Percentiles rank a stretch among this genome's conserved stretches.
Evolutionary conservation across 2,113 vertebrate species (phyloP).

Genomic region (Tachysurus fulvidraco): DNA sequence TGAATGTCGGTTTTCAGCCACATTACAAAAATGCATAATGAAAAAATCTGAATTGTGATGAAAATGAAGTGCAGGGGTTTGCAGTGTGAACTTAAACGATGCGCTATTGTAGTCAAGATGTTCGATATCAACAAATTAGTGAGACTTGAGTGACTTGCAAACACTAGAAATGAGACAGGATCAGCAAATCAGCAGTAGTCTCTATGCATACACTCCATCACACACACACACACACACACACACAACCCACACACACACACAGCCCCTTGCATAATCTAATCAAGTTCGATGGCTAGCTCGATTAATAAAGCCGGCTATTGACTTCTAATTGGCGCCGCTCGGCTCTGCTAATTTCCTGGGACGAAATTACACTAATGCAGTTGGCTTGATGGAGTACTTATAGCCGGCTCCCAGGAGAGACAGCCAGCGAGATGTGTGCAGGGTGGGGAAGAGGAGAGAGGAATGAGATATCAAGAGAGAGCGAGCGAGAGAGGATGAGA

Average conservation of each 20-base stretch:
- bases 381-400: slow-evolving; percentile 81
- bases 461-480: slow-evolving; percentile 49
- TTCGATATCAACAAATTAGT: slow-evolving; percentile 76
- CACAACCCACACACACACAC: slow-evolving; percentile 51
- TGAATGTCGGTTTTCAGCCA: not conserved
- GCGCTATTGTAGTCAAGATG: slow-evolving; percentile 57
- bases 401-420: slow-evolving; percentile 74
- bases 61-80: not conserved
- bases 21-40: not conserved
- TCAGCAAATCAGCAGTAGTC: slow-evolving; percentile 74
- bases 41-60: not conserved
- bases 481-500: slow-evolving; percentile 35
- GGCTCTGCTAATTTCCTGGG: slow-evolving; percentile 95
- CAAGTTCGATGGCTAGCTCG: slow-evolving; percentile 94
- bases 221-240: slow-evolving; percentile 61
- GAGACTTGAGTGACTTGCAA: slow-evolving; percentile 68
- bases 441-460: slow-evolving; percentile 52
- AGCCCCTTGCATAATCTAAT: slow-evolving; percentile 87
- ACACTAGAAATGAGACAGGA: slow-evolving; percentile 74
- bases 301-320: slow-evolving; percentile 95
- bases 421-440: slow-evolving; percentile 72
- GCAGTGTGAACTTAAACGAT: not conserved
- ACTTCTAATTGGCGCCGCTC: slow-evolving; percentile 99
- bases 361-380: slow-evolving; percentile 82
- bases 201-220: not conserved